A percentile compares a stretch with the other conserved stretches of the same genome.
These are phyloP conservation scores for Dendronephthya gigantea DNA, from an alignment of 64 coral and sea anemone species.

Conservation along the genomic window DNA sequence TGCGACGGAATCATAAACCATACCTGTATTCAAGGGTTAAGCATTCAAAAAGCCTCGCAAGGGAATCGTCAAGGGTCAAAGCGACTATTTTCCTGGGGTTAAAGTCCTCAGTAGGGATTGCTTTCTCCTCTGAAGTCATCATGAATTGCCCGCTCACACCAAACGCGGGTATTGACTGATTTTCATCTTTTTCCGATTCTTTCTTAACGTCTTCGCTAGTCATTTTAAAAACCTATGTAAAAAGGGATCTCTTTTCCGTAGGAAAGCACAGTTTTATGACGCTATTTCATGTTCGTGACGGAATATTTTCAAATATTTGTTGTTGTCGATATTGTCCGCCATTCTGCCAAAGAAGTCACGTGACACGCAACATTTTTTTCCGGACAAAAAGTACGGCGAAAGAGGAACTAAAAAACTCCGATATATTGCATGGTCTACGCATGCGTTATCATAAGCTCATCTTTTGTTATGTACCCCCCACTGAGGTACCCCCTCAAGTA, in stretches of 20 bases:
- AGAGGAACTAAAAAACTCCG: too few relatives aligned
- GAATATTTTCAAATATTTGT: too few relatives aligned
- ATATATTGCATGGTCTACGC: too few relatives aligned
- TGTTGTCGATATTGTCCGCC: not conserved
- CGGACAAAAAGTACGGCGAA: too few relatives aligned
- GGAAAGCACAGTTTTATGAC: not conserved
- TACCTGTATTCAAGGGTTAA: slow-evolving; percentile 7
- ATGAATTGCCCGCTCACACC: slow-evolving; percentile 9
- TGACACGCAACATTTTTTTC: not conserved
- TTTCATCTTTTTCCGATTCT: not conserved
- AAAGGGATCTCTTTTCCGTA: too few relatives aligned
- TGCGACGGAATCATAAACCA: not conserved
- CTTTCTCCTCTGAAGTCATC: not conserved
- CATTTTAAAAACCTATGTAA: not conserved
- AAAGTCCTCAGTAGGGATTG: not conserved
- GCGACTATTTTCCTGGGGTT: slow-evolving; percentile 8
- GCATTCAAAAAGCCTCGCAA: slow-evolving; percentile 14
- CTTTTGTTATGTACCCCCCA: too few relatives aligned
- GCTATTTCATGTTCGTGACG: not conserved
- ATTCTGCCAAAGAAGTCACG: not conserved
- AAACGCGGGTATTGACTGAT: slow-evolving; percentile 4
- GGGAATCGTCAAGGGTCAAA: slow-evolving; percentile 2
- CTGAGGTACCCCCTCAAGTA: too few relatives aligned
- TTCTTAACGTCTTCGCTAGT: not conserved
- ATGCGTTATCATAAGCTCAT: too few relatives aligned